Base-by-base conservation (phyloP, 2,113 vertebrate species). In the Nymphicus hollandicus region DNA sequence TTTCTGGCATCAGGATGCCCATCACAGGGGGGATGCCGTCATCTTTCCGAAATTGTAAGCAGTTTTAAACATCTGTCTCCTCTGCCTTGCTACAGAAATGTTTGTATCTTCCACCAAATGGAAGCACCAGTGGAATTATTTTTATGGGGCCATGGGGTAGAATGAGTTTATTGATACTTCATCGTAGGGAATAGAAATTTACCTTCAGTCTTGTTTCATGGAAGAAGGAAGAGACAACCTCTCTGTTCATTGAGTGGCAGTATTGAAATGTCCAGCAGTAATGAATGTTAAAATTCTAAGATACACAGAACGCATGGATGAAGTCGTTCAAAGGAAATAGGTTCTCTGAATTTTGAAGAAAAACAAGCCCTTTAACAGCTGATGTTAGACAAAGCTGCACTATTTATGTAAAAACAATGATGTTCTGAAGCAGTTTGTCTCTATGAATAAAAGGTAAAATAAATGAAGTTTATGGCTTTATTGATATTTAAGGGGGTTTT, bases 241-340 rank as follows among this genome's bases (percentile, higher is more conserved):
- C n/a, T 76, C 17, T 23, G 4, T 31, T 33, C 2, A 0, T 3
- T 60, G n/a, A n/a, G 53, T 47, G 53, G 3, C 5, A n/a, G 33
- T 58, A 35, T 10, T 23, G 64, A 15, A 37, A 81, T 37, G 28
- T 37, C 31, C 0, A 0, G 13, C 3, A 31, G 16, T 33, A 60
- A 35, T 17, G 2, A 39, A 43, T 39, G 47, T 23, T 71, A 39
- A 35, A 72, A 61, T 79, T 50, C 22, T 28, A 17, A 81, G 24
- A 7, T 17, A 14, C 1, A 1, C 4, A 10, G 2, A 52, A 16
- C 0, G 0, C 9, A 4, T 17, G 7, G 27, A 7, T 55, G 33
- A 66, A 53, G 7, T 29, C 0, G 0, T 72, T 52, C 31, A 28
- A 49, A 85, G 52, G n/a, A 70, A 28, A 65, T 27, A 58, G 6